Conservation (phyloP, 2,888 invertebrate genomes). For the Drosophila austrosaltans region DNA sequence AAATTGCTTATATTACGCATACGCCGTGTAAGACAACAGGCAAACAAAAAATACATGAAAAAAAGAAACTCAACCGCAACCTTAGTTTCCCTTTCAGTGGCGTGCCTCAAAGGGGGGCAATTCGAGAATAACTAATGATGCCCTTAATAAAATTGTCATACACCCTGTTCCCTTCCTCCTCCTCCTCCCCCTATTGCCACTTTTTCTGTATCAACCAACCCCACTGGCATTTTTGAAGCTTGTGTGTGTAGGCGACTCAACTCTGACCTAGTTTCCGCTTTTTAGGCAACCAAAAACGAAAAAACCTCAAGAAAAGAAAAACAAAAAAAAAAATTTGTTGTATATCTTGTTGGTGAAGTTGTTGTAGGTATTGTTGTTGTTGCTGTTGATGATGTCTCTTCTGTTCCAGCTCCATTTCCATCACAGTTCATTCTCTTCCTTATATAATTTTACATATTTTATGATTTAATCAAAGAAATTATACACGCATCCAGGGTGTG, state of each 20-base stretch:
- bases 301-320: slow-evolving; percentile 35
- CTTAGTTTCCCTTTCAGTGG: slow-evolving; percentile 5
- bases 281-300: slow-evolving; percentile 62
- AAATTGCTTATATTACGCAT: slow-evolving; percentile 68
- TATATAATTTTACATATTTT: slow-evolving; percentile 68
- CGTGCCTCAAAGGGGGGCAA: not conserved
- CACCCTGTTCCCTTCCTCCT: not conserved
- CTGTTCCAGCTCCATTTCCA: slow-evolving; percentile 4
- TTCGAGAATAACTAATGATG: not conserved
- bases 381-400: slow-evolving; percentile 38
- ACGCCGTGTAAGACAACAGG: slow-evolving; percentile 51
- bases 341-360: slow-evolving; percentile 40
- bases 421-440: slow-evolving; percentile 23
- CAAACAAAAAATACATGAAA: not conserved
- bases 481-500: slow-evolving; percentile 61
- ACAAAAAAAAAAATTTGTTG: slow-evolving; percentile 39
- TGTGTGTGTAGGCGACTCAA: slow-evolving; percentile 47
- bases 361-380: slow-evolving; percentile 37
- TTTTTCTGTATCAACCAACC: not conserved
- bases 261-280: slow-evolving; percentile 75
- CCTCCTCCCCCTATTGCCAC: not conserved
- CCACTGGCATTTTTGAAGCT: slow-evolving; percentile 24
- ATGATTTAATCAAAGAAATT: slow-evolving; percentile 78
- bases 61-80: slow-evolving; percentile 4
- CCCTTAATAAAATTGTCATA: slow-evolving; percentile 1